These are phyloP conservation scores for Zaprionus camerounensis DNA, from an alignment of 1,140 invertebrate species.

Conservation along the genomic window DNA sequence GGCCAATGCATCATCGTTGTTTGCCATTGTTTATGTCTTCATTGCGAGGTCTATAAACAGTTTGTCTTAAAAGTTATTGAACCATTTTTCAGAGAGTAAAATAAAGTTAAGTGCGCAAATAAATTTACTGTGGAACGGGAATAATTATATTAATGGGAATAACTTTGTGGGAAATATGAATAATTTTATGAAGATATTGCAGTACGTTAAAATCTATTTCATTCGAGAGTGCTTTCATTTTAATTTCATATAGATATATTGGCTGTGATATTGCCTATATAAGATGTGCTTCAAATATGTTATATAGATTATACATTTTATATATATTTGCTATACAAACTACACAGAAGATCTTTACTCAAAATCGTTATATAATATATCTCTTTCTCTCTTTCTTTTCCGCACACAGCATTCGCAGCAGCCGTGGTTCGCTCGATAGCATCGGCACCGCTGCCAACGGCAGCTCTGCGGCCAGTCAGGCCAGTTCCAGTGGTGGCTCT, in stretches of 20 bases:
- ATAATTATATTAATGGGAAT: background rate
- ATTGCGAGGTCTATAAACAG: constrained; percentile 31
- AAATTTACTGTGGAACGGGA: background rate
- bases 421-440: constrained; percentile 82
- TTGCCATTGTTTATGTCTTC: background rate
- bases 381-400: constrained; percentile 7
- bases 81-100: background rate
- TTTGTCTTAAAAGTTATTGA: constrained; percentile 39
- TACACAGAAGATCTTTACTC: background rate
- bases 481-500: constrained; percentile 77
- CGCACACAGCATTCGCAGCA: constrained; percentile 75
- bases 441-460: constrained; percentile 77
- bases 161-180: no score
- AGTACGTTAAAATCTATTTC: no score
- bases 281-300: no score
- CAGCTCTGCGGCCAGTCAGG: constrained; percentile 76
- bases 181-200: no score
- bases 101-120: constrained; percentile 5
- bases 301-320: no score
- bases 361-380: background rate
- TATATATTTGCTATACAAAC: no score
- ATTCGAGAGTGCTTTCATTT: no score
- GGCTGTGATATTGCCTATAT: no score
- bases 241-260: no score
- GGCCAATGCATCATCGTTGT: constrained; percentile 14